Evolutionary conservation across 2,113 vertebrate genomes (phyloP), one percentile per base, ranked within the genome.

Genomic region (Actenoides hombroni): DNA sequence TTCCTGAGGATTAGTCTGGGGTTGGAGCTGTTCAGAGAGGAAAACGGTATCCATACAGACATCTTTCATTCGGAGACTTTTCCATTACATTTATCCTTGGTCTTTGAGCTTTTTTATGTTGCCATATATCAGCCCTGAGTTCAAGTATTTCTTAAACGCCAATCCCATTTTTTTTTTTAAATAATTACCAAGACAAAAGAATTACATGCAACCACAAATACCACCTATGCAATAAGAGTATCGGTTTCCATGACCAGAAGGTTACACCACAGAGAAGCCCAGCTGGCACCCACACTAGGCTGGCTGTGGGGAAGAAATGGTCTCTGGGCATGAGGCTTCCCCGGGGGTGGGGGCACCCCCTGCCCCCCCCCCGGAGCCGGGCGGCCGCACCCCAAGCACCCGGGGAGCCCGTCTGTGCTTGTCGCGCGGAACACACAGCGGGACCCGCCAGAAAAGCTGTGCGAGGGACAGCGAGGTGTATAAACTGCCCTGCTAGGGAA

Each of bases 331-430:
- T 25, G 17, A 1, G 33, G 25, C 20, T 9, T 9, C 31, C 26
- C 57, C 1, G 1, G 2, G 16, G 4, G 25, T 2, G 14, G 11
- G 3, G 29, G 46, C 1, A 5, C 21, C 28, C 9, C 6, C 42
- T 21, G 9, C 24, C 31, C 49, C 4, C 42, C 16, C 26, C 14
- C 61, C 8, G 1, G 6, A 9, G 35, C 16, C 2, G 5, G 11
- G 25, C 10, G 17, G 46, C 44, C 23, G 39, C 8, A 1, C 5
- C 6, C 0, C 21, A 2, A 29, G 2, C 0, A 1, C 37, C 44
- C 16, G 0, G 15, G 44, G 54, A 54, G 19, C 39, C 28, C 2
- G 0, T 9, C 54, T 4, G 9, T 3, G 11, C 35, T 14, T 42
- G 1, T 3, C 25, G 3, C 26, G 4, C n/a, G 84, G 48, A 61